phyloP scores from a whole-genome alignment of 2,113 vertebrate genomes.

The Myiozetetes cayanensis region DNA sequence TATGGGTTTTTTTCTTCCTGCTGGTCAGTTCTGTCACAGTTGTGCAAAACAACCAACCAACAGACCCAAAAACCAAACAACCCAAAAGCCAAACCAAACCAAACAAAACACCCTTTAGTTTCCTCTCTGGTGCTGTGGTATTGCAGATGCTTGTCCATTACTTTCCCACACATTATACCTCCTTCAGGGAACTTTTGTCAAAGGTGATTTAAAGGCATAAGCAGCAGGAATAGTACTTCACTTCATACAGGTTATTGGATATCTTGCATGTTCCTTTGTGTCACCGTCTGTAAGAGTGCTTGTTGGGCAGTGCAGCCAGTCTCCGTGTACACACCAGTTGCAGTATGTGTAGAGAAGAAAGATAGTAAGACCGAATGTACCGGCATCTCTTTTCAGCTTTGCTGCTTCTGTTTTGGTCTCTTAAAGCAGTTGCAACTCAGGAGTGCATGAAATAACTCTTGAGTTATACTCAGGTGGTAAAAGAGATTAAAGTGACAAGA shows the following conservation, averaged over 20 bases:
- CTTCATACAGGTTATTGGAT: not conserved
- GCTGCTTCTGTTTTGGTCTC: not conserved
- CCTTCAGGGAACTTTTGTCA: not conserved
- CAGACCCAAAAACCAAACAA: not conserved
- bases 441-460: not conserved
- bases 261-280: not conserved
- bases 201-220: not conserved
- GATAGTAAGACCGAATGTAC: not conserved
- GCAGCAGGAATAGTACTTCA: not conserved
- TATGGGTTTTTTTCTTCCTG: not conserved
- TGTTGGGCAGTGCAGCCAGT: not conserved
- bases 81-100: not conserved
- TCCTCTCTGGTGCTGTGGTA: not conserved
- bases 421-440: not conserved
- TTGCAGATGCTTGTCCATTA: not conserved
- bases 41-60: not conserved
- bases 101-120: not conserved
- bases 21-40: not conserved
- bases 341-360: not conserved
- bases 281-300: not conserved
- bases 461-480: not conserved
- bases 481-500: not conserved
- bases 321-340: not conserved
- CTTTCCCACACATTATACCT: not conserved
- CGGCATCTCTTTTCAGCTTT: not conserved